Percentiles rank a stretch among this genome's conserved stretches.
These are phyloP conservation scores for Drosophila nigricruria DNA, from an alignment of 2,888 invertebrate genomes.

Conservation along the genomic window DNA sequence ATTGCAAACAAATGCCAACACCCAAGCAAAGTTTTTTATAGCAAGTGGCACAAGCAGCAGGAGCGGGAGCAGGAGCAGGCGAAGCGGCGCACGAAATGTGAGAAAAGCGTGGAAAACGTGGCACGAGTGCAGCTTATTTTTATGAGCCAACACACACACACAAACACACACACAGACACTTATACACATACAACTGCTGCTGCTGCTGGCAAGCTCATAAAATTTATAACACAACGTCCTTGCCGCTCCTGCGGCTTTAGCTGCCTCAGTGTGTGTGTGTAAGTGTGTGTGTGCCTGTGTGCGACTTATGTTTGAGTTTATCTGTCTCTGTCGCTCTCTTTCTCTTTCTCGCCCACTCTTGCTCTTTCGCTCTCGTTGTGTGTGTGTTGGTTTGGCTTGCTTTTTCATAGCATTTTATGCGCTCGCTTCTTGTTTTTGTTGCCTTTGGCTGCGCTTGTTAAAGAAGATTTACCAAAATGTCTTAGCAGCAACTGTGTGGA, in stretches of 20 bases:
- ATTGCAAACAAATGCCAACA: conserved; percentile 64
- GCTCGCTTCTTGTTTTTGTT: conserved; percentile 47
- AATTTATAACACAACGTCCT: conserved; percentile 83
- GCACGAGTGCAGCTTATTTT: conserved; percentile 82
- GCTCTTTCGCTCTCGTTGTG: conserved; percentile 2
- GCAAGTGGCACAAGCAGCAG: conserved; percentile 33
- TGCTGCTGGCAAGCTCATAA: conserved; percentile 77
- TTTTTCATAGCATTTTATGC: conserved; percentile 80
- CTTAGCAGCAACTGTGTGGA: conserved; percentile 33
- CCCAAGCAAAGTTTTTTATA: conserved; percentile 72
- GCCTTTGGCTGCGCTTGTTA: conserved; percentile 68
- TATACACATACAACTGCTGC: conserved; percentile 24
- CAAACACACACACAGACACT: conserved; percentile 40
- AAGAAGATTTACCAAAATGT: conserved; percentile 81
- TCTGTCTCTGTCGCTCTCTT: conserved; percentile 18
- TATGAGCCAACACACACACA: conserved; percentile 69
- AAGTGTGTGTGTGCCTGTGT: conserved; percentile 22
- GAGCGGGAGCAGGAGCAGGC: not conserved
- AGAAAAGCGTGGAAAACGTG: conserved; percentile 66
- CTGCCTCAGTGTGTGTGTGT: conserved; percentile 26
- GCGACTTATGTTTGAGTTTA: conserved; percentile 48
- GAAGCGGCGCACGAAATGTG: conserved; percentile 41
- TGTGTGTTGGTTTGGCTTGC: conserved; percentile 67
- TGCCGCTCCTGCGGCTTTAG: conserved; percentile 77
- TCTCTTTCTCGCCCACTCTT: not conserved